A percentile compares a stretch with the other conserved stretches of the same genome.
These are phyloP conservation scores for Linurgus olivaceus DNA, from an alignment of 2,797 vertebrate species.

Conservation along the genomic window DNA sequence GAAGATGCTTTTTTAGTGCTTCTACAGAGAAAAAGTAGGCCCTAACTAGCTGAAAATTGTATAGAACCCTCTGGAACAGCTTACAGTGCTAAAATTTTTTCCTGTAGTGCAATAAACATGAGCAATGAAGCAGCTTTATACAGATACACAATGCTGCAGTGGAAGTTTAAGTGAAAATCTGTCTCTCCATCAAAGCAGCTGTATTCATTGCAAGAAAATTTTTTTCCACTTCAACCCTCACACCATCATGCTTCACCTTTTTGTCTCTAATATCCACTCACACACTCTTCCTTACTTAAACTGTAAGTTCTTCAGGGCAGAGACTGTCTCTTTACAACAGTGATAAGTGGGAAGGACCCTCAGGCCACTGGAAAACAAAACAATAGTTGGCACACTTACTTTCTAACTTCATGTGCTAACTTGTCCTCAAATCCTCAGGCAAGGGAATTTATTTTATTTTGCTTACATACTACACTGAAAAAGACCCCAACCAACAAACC, in stretches of 20 bases:
- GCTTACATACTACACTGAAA: not conserved
- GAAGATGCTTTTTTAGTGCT: not conserved
- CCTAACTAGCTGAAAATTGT: not conserved
- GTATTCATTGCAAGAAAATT: not conserved
- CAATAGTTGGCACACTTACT: not conserved
- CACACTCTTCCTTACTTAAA: not conserved
- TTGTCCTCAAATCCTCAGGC: not conserved
- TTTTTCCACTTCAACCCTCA: not conserved
- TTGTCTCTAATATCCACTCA: not conserved
- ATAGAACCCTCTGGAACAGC: not conserved
- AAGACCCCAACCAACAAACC: not conserved
- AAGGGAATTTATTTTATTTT: not conserved
- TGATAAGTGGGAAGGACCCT: not conserved
- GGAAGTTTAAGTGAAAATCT: not conserved
- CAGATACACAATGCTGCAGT: not conserved
- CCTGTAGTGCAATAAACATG: not conserved
- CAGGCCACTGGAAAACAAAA: not conserved
- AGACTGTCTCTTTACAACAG: not conserved
- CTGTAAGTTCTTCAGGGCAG: not conserved
- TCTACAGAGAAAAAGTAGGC: not conserved
- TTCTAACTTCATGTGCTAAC: not conserved
- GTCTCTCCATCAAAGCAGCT: not conserved
- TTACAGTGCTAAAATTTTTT: not conserved
- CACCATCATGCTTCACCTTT: not conserved
- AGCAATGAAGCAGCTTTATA: not conserved